Percentiles rank a stretch among this genome's conserved stretches.
Evolutionary conservation across 2,888 invertebrate species (phyloP).

Genomic region (Euclidia mi): DNA sequence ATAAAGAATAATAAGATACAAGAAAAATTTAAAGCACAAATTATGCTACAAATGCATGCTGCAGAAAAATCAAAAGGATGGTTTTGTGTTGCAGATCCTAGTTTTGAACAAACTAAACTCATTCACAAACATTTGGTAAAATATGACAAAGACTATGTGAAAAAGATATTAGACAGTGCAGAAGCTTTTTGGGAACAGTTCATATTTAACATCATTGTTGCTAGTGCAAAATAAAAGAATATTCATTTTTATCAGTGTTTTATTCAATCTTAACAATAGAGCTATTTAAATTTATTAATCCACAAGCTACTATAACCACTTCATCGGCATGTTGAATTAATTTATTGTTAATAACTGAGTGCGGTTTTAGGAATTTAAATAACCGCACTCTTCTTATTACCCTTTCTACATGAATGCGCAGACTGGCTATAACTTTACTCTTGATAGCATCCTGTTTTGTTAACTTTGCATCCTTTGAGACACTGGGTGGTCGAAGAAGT

Average conservation of each 20-base stretch:
- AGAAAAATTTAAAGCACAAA: slow-evolving; percentile 20
- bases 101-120: too few species aligned
- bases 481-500: slow-evolving; percentile 16
- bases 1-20: slow-evolving; percentile 8
- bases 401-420: slow-evolving; percentile 16
- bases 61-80: slow-evolving; percentile 1
- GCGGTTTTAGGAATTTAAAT: slow-evolving; percentile 11
- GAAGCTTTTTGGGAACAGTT: slow-evolving; percentile 13
- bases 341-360: slow-evolving; percentile 15
- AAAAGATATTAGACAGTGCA: too few species aligned
- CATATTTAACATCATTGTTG: slow-evolving; percentile 14
- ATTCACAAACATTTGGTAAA: too few species aligned
- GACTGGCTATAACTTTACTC: slow-evolving; percentile 17
- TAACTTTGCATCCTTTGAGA: slow-evolving; percentile 14
- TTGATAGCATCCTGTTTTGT: slow-evolving; percentile 2
- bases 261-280: slow-evolving; percentile 16
- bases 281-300: slow-evolving; percentile 17
- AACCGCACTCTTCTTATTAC: slow-evolving; percentile 14
- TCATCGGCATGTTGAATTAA: slow-evolving; percentile 19
- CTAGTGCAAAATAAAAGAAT: slow-evolving; percentile 17
- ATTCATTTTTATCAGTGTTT: background rate
- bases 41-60: slow-evolving; percentile 19
- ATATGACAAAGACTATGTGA: too few species aligned
- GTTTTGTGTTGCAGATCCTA: too few species aligned
- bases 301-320: slow-evolving; percentile 17